Evolutionary conservation across 1,140 invertebrate species (phyloP), one percentile per base, ranked within the genome.

Genomic region (Trichogramma pretiosum): DNA sequence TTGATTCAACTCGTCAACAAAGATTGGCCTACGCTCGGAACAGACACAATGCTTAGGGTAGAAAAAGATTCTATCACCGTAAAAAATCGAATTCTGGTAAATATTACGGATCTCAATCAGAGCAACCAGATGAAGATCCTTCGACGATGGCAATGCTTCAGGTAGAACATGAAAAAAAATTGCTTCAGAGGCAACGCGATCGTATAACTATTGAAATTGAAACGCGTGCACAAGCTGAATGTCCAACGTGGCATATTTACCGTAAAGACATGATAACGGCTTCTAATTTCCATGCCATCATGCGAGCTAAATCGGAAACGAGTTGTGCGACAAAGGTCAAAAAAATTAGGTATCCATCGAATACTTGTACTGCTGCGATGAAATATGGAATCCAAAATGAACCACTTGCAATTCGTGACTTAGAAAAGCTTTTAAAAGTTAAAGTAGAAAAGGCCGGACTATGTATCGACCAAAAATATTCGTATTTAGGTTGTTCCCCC

Each of bases 251-350:
- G 65, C 30, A 56, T 23, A 48, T 51, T n/a, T 36, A 60, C 39
- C 39, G 60, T 36, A 37, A 50, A 49, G 43, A 57, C 13, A 40
- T 58, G 24, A 38, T 67, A 24, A 68, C 65, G n/a, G 57, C 62
- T 9, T 68, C 62, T 0, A 61, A 67, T 52, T 67, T 66, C 58
- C 57, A 60, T 40, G 38, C 19, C 41, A 43, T 69, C 19, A 59
- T 58, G 19, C 66, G 62, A 37, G 54, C 46, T 39, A 43, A 46
- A 51, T 33, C 24, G 17, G 36, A 38, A 5, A 60, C 55, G 3
- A 52, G 38, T 21, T 62, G 59, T 46, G 28, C 42, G n/a, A 54
- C 52, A 21, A 53, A 51, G 5, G 61, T 67, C 0, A 51, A 53
- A 45, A 43, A 49, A 10, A 50, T 64, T 35, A 43, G 60, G 19